These are phyloP conservation scores for Chiridota heheva DNA, from an alignment of 35 echinoderm and acorn worm genomes.

Conservation along the genomic window DNA sequence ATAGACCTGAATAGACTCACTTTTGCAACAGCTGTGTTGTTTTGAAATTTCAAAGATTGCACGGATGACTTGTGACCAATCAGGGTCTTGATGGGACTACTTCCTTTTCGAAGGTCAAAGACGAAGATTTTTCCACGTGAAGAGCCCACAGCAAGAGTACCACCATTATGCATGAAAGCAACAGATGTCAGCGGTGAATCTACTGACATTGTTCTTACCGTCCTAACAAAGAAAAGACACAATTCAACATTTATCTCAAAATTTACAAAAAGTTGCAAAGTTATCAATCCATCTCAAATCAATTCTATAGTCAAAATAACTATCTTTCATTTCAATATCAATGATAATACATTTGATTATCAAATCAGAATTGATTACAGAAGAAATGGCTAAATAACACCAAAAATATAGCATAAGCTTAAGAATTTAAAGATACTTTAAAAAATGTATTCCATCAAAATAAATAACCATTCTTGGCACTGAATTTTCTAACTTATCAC, in stretches of 20 bases:
- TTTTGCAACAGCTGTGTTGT: conserved; percentile 45
- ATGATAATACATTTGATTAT: too few relatives aligned
- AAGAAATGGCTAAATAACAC: too few relatives aligned
- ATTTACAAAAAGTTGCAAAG: too few relatives aligned
- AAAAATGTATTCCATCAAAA: too few relatives aligned
- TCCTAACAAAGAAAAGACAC: conserved; percentile 29
- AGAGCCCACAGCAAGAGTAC: conserved; percentile 79
- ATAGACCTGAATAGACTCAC: conserved; percentile 13
- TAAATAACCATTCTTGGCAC: too few relatives aligned
- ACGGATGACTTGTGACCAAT: conserved; percentile 90
- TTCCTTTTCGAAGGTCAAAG: conserved; percentile 87
- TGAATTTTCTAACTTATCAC: too few relatives aligned
- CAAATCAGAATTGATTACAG: too few relatives aligned
- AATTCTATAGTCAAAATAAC: too few relatives aligned
- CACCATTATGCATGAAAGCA: conserved; percentile 81
- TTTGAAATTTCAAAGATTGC: conserved; percentile 72
- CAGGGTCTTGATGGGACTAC: conserved; percentile 60
- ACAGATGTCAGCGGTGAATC: conserved; percentile 93
- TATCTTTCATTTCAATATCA: too few relatives aligned
- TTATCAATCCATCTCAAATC: too few relatives aligned
- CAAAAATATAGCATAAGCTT: too few relatives aligned
- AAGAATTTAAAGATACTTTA: too few relatives aligned
- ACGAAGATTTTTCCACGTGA: conserved; percentile 87
- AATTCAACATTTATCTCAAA: background rate
- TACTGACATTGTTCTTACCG: conserved; percentile 78